Evolutionary conservation across 1,140 invertebrate species (phyloP), one percentile per base, ranked within the genome.

Genomic region (Drosophila eugracilis): DNA sequence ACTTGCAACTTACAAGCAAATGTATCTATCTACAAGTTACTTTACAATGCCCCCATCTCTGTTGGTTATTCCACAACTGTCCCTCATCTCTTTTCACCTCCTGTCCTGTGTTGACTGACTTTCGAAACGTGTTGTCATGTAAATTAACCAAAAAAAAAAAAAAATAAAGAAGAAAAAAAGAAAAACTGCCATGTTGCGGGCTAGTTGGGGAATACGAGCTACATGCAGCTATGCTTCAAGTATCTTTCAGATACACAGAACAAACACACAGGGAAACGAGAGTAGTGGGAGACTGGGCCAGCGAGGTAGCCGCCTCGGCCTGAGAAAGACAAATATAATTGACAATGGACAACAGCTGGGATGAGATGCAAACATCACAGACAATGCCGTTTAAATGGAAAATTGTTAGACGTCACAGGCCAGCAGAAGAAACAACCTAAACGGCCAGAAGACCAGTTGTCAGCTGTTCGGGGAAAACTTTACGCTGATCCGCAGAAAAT

Each of bases 121-220:
- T 86, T 88, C 74, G 73, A 86, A 86, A 86, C 78, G 83, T 86
- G 81, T 88, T 86, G 81, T 88, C 81, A 86, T 86, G 81, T 86
- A 86, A 86, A 86, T 86, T 86, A 86, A 88, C 77, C 74, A 44
- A 84, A 77, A 84, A 76, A 58, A 15, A 26, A 47, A 6, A 59
- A 71, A 66, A 47, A 76, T 49, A 15, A 26, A 47, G 5, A 59
- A 71, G 62, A 47, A 21, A 19, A 22, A 65, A 28, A 34, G 50
- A 14, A 48, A 65, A 62, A 67, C 45, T 57, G 62, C 72, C 67
- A 63, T 72, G 76, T 72, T 73, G 55, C 55, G 48, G 81, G 74
- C 39, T 84, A 60, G 71, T 47, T 63, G 72, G 41, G 72, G 62
- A 67, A 67, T 44, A 75, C 54, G 5, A 34, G 32, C 21, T 39